phyloP scores from a whole-genome alignment of 1,140 invertebrate species.

The Solenopsis invicta region DNA sequence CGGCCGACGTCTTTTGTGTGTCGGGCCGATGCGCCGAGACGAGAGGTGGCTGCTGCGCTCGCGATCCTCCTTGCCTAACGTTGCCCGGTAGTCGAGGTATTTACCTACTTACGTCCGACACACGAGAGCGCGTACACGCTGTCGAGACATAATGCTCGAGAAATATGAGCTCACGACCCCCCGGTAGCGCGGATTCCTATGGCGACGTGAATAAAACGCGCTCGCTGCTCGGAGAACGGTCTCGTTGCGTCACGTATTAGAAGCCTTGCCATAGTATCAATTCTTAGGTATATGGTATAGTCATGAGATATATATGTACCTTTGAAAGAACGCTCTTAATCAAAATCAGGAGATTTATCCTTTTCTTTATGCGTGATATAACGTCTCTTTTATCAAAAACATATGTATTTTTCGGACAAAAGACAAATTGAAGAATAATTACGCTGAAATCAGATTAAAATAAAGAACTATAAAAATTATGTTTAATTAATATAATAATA shows the following conservation, averaged over 20 bases:
- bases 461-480: not conserved
- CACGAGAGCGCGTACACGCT: conserved; percentile 74
- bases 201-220: conserved; percentile 81
- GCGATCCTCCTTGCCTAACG: conserved; percentile 37
- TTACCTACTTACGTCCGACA: conserved; percentile 74
- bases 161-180: conserved; percentile 83
- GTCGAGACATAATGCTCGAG: conserved; percentile 79
- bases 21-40: conserved; percentile 59
- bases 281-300: conserved; percentile 26
- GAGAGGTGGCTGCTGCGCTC: not conserved
- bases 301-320: not conserved
- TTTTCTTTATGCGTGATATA: not conserved
- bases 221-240: conserved; percentile 34
- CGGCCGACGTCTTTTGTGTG: conserved; percentile 60
- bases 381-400: not conserved
- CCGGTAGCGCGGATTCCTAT: conserved; percentile 76
- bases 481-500: not conserved
- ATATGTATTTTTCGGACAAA: not conserved
- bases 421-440: not conserved
- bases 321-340: not conserved
- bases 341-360: no score
- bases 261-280: conserved; percentile 27
- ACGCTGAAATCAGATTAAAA: not conserved
- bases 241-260: conserved; percentile 56
- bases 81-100: conserved; percentile 66